phyloP scores from a whole-genome alignment of 2,797 vertebrate genomes.

The Peromyscus eremicus region DNA sequence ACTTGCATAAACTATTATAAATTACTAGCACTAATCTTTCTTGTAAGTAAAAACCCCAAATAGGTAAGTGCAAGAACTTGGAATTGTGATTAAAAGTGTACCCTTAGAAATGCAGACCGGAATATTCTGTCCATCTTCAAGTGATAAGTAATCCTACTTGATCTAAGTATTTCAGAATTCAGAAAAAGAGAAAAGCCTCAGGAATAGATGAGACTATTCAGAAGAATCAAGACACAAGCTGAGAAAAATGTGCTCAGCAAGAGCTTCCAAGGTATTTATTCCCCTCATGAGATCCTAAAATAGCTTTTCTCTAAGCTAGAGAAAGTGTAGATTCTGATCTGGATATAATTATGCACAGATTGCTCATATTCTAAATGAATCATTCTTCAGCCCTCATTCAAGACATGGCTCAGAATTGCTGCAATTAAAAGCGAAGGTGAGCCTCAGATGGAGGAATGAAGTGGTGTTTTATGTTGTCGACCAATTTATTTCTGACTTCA shows the following conservation, averaged over 20 bases:
- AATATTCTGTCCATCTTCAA: background rate
- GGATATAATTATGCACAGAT: constrained; percentile 16
- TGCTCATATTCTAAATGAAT: background rate
- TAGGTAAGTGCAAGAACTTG: background rate
- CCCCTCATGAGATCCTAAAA: background rate
- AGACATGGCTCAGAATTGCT: background rate
- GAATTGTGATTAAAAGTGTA: background rate
- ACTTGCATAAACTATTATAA: background rate
- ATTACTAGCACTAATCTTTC: background rate
- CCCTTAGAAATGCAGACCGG: background rate
- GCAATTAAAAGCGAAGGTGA: background rate
- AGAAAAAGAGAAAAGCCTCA: background rate
- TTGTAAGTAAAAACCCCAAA: background rate
- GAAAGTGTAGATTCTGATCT: background rate
- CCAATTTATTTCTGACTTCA: constrained; percentile 28
- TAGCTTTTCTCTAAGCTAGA: background rate
- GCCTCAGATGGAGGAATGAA: background rate
- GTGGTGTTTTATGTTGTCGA: background rate
- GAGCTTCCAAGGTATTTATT: background rate
- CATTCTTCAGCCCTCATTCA: background rate
- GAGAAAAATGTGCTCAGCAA: background rate
- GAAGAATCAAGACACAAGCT: background rate
- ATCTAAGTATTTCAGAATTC: background rate
- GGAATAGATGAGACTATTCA: background rate
- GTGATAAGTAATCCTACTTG: background rate